Base-by-base conservation (phyloP, 2,888 invertebrate species). In the Pyrrhia umbra region DNA sequence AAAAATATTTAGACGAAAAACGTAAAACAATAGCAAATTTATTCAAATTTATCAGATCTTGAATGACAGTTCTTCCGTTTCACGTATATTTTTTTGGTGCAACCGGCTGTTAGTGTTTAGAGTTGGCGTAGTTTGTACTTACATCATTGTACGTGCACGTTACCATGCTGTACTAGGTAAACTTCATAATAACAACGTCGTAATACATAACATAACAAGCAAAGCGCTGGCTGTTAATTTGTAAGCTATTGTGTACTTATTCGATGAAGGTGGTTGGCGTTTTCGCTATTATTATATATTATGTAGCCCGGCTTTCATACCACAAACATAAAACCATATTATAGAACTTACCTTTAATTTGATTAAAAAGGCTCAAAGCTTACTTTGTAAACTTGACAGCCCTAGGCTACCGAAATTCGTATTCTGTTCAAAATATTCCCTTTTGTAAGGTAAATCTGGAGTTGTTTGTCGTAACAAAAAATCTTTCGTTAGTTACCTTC, bases 261-360 rank as follows among this genome's bases (percentile, higher is more conserved):
- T 46, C n/a, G 8, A 60, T 68, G 60, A 43, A 68, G 60, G 27
- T 49, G 27, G 43, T 61, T 21, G 62, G 30, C 37, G 61, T 61
- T 37, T 70, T n/a, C n/a, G n/a, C n/a, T n/a, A n/a, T n/a, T n/a
- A n/a, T n/a, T 23, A 66, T 70, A 61, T 39, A 69, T 60, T 69
- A 37, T 25, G 15, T 39, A 70, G 16, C 62, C 20, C 23, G n/a
- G 30, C 20, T 66, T 25, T 6, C 49, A 27, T 43, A 68, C 10
- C 37, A 69, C 27, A 50, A 50, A 69, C 30, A 39, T 2, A 16
- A 45, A 50, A 15, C 9, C 15, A 6, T 50, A 15, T 30, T 15
- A 23, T 30, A 30, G 27, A n/a, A 23, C 27, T 39, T 60, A 45
- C 30, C 18, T 39, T 6, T 16, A 49, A 69, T 30, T 60, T 30